A percentile compares a stretch with the other conserved stretches of the same genome.
These are phyloP conservation scores for Platorchestia sp. DNA, from an alignment of 1,140 invertebrate species.

Conservation along the genomic window DNA sequence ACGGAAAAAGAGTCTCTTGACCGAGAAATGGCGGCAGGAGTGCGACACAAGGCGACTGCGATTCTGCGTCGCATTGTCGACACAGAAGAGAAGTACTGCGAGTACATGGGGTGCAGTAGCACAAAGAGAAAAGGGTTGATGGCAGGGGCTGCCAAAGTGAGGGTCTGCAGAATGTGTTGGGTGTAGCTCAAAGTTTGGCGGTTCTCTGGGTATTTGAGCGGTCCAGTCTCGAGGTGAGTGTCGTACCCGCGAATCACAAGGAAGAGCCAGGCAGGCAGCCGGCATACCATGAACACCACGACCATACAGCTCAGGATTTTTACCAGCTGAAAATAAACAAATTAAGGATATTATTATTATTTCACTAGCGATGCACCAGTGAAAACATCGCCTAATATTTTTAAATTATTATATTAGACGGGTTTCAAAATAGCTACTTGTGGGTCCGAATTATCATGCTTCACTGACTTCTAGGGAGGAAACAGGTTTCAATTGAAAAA, in stretches of 20 bases:
- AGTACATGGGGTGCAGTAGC: neutral
- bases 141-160: neutral
- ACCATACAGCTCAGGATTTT: conserved; percentile 20
- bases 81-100: neutral
- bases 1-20: neutral
- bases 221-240: neutral
- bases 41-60: neutral
- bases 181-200: neutral
- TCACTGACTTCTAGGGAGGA: too few relatives aligned
- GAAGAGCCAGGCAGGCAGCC: conserved; percentile 14
- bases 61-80: neutral
- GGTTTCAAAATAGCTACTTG: too few relatives aligned
- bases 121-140: neutral
- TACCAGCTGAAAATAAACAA: neutral
- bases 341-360: too few relatives aligned
- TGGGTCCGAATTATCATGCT: too few relatives aligned
- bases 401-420: too few relatives aligned
- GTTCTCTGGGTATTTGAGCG: neutral
- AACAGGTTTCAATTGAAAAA: too few relatives aligned
- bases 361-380: too few relatives aligned
- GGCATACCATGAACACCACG: conserved; percentile 26
- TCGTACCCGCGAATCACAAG: neutral
- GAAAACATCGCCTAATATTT: too few relatives aligned
- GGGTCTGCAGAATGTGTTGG: neutral
- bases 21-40: neutral